These are phyloP conservation scores for Microtus agrestis DNA, from an alignment of 2,797 vertebrate genomes.

Conservation along the genomic window DNA sequence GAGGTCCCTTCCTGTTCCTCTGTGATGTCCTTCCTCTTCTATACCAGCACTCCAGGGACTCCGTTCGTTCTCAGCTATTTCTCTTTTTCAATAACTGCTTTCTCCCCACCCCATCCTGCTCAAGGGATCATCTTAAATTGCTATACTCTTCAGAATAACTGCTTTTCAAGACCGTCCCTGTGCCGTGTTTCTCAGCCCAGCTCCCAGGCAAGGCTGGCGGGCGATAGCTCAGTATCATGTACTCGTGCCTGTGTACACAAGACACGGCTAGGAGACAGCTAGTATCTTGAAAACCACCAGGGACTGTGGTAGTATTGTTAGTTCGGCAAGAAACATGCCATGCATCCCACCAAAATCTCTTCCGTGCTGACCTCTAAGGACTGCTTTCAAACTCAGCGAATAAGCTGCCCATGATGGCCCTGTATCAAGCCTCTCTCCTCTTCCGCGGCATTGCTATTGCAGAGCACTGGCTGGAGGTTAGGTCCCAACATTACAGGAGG, in stretches of 20 bases:
- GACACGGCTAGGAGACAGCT: not conserved
- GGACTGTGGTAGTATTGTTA: not conserved
- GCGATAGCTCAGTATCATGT: not conserved
- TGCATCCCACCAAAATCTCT: not conserved
- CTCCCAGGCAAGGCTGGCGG: not conserved
- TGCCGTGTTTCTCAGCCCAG: not conserved
- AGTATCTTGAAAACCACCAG: not conserved
- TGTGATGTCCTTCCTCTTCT: too few relatives aligned
- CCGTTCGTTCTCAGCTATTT: not conserved
- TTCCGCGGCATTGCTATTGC: not conserved
- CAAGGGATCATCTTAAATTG: not conserved
- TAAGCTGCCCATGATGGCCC: not conserved
- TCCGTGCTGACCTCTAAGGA: not conserved
- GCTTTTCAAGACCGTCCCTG: not conserved
- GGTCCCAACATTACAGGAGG: not conserved
- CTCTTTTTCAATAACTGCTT: not conserved
- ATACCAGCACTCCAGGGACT: rapidly evolving
- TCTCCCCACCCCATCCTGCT: not conserved
- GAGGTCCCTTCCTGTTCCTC: not conserved
- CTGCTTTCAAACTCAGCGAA: not conserved
- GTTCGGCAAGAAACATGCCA: not conserved
- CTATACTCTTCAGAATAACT: not conserved
- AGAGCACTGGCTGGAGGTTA: constrained; percentile 43
- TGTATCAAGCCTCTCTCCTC: not conserved
- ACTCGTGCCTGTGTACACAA: not conserved